Conservation (phyloP, 2,797 vertebrate species). For the Diplodus sargus region DNA sequence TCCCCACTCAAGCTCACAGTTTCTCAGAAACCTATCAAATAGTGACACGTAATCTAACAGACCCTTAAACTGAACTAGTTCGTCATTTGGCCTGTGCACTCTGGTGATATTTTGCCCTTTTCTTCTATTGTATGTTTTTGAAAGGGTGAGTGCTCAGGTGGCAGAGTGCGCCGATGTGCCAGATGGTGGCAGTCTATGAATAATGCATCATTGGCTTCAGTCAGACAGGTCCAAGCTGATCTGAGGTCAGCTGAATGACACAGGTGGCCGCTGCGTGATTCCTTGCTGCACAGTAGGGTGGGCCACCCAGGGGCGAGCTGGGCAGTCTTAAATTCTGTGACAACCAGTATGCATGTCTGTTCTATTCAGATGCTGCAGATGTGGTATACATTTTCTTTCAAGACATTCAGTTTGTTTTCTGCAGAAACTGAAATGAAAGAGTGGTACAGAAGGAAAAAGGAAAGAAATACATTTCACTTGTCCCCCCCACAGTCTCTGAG, state of each 20-base stretch:
- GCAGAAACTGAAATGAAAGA: too few relatives aligned
- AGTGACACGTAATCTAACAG: not conserved
- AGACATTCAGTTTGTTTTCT: too few relatives aligned
- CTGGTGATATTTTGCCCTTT: conserved; percentile 2
- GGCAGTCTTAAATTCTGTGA: not conserved
- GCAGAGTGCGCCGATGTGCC: conserved; percentile 34
- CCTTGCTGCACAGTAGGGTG: conserved; percentile 8
- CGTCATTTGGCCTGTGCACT: not conserved
- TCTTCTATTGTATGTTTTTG: conserved; percentile 21
- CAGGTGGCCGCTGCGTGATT: conserved; percentile 35
- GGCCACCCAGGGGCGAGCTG: conserved; percentile 2
- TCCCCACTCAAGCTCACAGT: not conserved
- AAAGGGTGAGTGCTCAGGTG: conserved; percentile 17
- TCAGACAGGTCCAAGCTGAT: conserved; percentile 56
- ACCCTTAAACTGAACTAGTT: not conserved
- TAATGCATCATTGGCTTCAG: conserved; percentile 54
- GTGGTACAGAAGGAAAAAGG: too few relatives aligned
- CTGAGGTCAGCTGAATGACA: conserved; percentile 61
- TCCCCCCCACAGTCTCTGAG: too few relatives aligned
- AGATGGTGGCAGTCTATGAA: conserved; percentile 63
- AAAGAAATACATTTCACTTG: too few relatives aligned
- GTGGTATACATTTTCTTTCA: not conserved
- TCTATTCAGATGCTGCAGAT: not conserved
- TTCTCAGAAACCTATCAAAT: not conserved
- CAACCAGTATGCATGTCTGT: not conserved